A percentile compares a stretch with the other conserved stretches of the same genome.
phyloP scores from a whole-genome alignment of 2,113 vertebrate species.

The Panthera leo region DNA sequence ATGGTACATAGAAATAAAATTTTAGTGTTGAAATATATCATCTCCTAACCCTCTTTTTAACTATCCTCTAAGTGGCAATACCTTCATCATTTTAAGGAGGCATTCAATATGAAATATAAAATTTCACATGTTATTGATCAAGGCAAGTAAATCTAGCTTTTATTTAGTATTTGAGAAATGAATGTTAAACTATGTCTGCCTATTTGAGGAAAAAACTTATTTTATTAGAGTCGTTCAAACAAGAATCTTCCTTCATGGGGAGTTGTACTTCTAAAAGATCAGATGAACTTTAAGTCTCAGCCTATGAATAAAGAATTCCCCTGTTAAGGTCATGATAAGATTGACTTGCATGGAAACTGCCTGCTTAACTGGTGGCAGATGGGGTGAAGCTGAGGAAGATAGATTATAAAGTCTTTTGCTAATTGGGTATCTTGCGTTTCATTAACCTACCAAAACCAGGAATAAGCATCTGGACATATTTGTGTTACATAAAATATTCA shows the following conservation, averaged over 20 bases:
- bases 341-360: neutral
- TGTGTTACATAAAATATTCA: neutral
- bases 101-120: slow-evolving; percentile 67
- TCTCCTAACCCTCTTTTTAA: slow-evolving; percentile 47
- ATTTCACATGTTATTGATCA: slow-evolving; percentile 61
- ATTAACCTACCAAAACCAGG: neutral
- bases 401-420: neutral
- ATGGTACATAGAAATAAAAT: slow-evolving; percentile 68
- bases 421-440: neutral
- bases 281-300: neutral
- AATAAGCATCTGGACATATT: neutral
- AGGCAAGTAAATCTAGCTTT: slow-evolving; percentile 51
- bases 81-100: slow-evolving; percentile 71
- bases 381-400: neutral
- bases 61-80: slow-evolving; percentile 50
- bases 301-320: neutral
- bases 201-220: slow-evolving; percentile 21
- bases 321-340: too few species aligned
- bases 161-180: slow-evolving; percentile 60
- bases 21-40: slow-evolving; percentile 70
- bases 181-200: slow-evolving; percentile 28
- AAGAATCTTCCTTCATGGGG: neutral
- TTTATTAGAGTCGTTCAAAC: slow-evolving; percentile 5
- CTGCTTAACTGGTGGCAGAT: neutral
- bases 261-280: neutral